Evolutionary conservation across 2,888 invertebrate genomes (phyloP), one percentile per base, ranked within the genome.

Genomic region (Caradrina kadenii): DNA sequence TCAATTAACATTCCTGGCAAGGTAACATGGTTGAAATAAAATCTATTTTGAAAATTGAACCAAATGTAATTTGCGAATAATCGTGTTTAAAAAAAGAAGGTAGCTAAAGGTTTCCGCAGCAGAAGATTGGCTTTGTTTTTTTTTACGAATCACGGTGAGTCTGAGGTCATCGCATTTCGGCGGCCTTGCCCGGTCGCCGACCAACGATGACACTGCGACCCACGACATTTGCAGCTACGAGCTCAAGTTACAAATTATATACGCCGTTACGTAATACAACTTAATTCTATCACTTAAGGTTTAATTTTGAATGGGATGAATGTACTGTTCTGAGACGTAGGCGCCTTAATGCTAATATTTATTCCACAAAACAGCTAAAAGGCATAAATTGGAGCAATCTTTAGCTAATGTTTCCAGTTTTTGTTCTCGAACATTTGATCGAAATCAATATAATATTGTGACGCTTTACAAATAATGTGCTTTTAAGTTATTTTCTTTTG

Each of bases 161-260:
- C 88, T 93, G 93, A 95, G 95, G 95, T 96, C 95, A 93, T 95
- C 93, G 93, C 84, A 90, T 92, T 92, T 89, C 81, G 81, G 88
- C 93, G 95, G 94, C 95, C 95, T 95, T 95, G 95, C 91, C 88
- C 93, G 94, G 95, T 94, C 95, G 92, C 93, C 93, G 94, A 92
- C 93, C 94, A 93, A 89, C 87, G 85, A 82, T 91, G 90, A 91
- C 91, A 90, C 90, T 81, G 72, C 90, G 91, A 92, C 89, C 91
- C 88, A 90, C 89, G 91, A 90, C 90, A 93, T 93, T 93, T 91
- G 71, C 77, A 87, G 81, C 74, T 84, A 80, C 74, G 81, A 68
- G 85, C 81, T 88, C 84, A 80, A 80, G 76, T 83, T 81, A 83
- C 77, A 73, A 76, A 79, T 80, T 71, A 81, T 80, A 76, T 63